A percentile compares a stretch with the other conserved stretches of the same genome.
Evolutionary conservation across 2,113 vertebrate species (phyloP).

Genomic region (Dipodomys spectabilis): DNA sequence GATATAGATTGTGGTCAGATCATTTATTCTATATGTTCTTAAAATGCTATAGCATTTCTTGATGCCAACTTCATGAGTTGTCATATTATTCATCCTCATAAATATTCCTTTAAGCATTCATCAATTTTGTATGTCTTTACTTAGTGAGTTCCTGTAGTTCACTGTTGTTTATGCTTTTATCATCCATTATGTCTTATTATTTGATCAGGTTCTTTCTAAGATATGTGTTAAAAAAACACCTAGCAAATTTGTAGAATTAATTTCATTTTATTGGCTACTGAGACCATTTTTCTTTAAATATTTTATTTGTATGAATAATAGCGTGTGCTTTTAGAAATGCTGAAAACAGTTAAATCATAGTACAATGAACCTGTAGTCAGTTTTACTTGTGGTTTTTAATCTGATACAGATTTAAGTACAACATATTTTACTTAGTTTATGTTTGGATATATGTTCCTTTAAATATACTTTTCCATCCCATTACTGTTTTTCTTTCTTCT

Average conservation of each 20-base stretch:
- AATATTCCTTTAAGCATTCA: not conserved
- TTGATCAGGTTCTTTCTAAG: not conserved
- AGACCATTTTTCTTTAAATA: not conserved
- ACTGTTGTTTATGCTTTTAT: not conserved
- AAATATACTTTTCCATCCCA: not conserved
- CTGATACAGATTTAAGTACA: not conserved
- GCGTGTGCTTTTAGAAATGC: too few relatives aligned
- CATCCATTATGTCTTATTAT: not conserved
- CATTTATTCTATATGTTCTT: not conserved
- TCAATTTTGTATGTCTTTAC: not conserved
- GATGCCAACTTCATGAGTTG: not conserved
- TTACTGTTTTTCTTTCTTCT: not conserved
- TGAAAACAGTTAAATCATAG: not conserved
- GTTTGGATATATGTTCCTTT: not conserved
- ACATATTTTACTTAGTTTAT: slow-evolving; percentile 9
- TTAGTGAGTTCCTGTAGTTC: not conserved
- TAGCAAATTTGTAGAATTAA: not conserved
- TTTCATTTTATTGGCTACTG: not conserved
- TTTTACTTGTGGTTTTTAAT: not conserved
- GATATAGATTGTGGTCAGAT: not conserved
- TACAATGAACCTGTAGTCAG: not conserved
- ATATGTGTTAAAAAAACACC: not conserved
- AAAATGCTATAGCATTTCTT: not conserved
- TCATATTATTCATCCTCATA: not conserved
- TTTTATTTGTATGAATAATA: too few relatives aligned